Conservation (phyloP, 1,140 invertebrate genomes). For the Heliothis subflexa region DNA sequence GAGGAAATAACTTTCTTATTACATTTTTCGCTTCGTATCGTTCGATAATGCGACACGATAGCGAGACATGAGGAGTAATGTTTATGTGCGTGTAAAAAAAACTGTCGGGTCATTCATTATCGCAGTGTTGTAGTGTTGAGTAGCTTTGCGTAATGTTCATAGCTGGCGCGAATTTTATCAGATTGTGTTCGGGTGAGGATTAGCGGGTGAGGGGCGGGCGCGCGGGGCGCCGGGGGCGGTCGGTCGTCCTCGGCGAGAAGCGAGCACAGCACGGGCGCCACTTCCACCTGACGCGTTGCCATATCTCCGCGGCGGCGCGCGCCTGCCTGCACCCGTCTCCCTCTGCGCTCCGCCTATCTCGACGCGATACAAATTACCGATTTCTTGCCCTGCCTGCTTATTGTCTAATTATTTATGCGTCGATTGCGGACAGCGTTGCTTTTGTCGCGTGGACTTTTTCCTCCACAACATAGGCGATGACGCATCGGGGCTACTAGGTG, state of each 20-base stretch:
- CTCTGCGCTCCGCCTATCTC: slow-evolving; percentile 79
- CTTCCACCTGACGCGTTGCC: slow-evolving; percentile 85
- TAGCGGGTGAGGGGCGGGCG: slow-evolving; percentile 68
- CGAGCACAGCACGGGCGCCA: slow-evolving; percentile 82
- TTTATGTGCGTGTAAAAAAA: slow-evolving; percentile 73
- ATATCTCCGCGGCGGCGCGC: slow-evolving; percentile 80
- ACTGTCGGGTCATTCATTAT: slow-evolving; percentile 83
- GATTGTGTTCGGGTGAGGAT: slow-evolving; percentile 84
- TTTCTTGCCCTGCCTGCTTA: slow-evolving; percentile 82
- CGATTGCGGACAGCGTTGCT: slow-evolving; percentile 76
- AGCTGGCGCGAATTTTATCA: slow-evolving; percentile 86
- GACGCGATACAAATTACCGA: slow-evolving; percentile 79
- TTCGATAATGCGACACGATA: slow-evolving; percentile 70
- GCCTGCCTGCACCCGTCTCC: slow-evolving; percentile 75
- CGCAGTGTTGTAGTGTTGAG: slow-evolving; percentile 78
- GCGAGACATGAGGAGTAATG: slow-evolving; percentile 59
- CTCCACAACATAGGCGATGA: slow-evolving; percentile 70
- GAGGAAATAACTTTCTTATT: slow-evolving; percentile 86
- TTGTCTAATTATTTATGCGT: slow-evolving; percentile 85
- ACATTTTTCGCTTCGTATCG: slow-evolving; percentile 72
- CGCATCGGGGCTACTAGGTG: slow-evolving; percentile 74
- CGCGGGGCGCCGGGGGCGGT: slow-evolving; percentile 73
- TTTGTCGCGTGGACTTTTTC: slow-evolving; percentile 74
- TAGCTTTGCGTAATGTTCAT: slow-evolving; percentile 85
- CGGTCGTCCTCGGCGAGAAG: slow-evolving; percentile 87